These are phyloP conservation scores for Sakesphorus luctuosus DNA, from an alignment of 2,113 vertebrate genomes.

Conservation along the genomic window DNA sequence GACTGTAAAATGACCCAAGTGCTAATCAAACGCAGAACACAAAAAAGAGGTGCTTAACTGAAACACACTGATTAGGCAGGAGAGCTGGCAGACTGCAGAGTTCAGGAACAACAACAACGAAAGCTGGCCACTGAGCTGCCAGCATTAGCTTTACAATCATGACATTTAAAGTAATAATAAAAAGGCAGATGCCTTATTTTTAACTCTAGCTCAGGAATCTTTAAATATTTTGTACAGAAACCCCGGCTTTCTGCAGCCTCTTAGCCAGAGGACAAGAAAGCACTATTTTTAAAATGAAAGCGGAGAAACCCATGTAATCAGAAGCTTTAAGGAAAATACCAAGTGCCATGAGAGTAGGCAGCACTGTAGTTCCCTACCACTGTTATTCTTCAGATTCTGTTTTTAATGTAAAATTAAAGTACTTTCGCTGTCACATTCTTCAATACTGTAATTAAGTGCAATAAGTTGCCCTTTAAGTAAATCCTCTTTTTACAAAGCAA, in stretches of 20 bases:
- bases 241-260: background rate
- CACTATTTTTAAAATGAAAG: conserved; percentile 43
- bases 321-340: conserved; percentile 46
- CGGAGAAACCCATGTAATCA: background rate
- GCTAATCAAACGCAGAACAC: background rate
- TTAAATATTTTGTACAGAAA: background rate
- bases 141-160: background rate
- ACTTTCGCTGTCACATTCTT: background rate
- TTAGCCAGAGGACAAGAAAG: conserved; percentile 3
- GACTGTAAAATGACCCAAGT: background rate
- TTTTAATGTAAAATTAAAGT: background rate
- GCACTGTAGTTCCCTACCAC: background rate
- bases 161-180: background rate
- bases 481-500: background rate
- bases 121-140: background rate
- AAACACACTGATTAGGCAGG: background rate
- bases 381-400: background rate
- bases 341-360: background rate
- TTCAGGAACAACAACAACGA: background rate
- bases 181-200: background rate
- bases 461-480: background rate
- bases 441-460: background rate
- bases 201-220: background rate
- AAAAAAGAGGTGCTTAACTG: background rate
- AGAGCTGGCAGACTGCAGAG: background rate